A percentile compares a stretch with the other conserved stretches of the same genome.
phyloP scores from a whole-genome alignment of 1,140 invertebrate species.

The Aphelinus atriplicis region DNA sequence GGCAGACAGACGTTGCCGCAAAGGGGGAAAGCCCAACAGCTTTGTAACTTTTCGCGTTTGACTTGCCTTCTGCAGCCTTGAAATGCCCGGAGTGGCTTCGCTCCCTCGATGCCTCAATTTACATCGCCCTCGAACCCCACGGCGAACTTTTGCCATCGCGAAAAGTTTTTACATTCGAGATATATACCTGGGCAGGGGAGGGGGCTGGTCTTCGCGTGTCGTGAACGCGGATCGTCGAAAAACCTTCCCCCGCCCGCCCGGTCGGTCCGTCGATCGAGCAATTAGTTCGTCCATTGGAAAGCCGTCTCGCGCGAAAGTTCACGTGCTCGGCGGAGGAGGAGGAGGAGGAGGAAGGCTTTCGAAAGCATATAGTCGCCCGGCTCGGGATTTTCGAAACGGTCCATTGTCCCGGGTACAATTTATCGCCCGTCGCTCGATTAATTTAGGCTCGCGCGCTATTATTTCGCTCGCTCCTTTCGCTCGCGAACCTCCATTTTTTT shows the following conservation, averaged over 20 bases:
- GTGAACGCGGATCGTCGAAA: neutral
- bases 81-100: slow-evolving; percentile 9
- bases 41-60: slow-evolving; percentile 24
- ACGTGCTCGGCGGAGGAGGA: no score
- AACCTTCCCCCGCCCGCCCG: neutral
- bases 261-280: neutral
- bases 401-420: slow-evolving; percentile 13
- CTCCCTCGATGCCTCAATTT: slow-evolving; percentile 33
- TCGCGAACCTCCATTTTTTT: neutral
- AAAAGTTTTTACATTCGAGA: slow-evolving; percentile 21
- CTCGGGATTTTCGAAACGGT: slow-evolving; percentile 16
- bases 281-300: slow-evolving; percentile 15
- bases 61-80: slow-evolving; percentile 26
- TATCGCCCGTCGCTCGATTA: neutral
- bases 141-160: neutral
- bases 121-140: slow-evolving; percentile 16
- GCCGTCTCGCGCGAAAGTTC: neutral
- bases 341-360: neutral
- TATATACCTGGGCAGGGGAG: no score
- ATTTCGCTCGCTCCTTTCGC: neutral
- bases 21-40: slow-evolving; percentile 28
- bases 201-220: neutral
- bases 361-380: neutral
- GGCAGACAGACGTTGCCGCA: slow-evolving; percentile 3
- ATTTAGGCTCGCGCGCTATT: slow-evolving; percentile 1